Base-by-base conservation (phyloP, 1,140 invertebrate species). In the Hyles vespertilio region DNA sequence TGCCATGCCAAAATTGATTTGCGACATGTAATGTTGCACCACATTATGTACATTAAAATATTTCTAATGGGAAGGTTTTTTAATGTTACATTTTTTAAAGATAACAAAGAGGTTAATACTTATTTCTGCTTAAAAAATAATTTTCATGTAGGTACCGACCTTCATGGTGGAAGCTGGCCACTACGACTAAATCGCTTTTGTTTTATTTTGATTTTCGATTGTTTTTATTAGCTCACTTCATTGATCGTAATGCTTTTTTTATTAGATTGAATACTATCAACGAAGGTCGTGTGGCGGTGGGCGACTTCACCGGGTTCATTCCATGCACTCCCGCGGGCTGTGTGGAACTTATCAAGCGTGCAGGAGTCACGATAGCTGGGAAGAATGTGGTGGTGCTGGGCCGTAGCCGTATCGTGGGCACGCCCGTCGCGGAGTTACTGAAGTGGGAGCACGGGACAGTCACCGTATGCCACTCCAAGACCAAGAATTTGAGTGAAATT, bases 381-480 rank as follows among this genome's bases (percentile, higher is more conserved):
- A 94, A 95, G 43, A 91, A 92, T 54, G 98, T 97, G 8, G 98
- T 99, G 10, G 98, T 99, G 7, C 81, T 99, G 46, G 98, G 98
- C 3, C 91, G 98, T 64, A 99, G 98, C 84, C 98, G 99, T 90
- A 99, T 99, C 78, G 98, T 99, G 4, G 98, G 98, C 32, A 97
- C 97, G 0, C 98, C n/a, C 0, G 95, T 96, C 56, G 93, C 97
- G 0, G 97, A 99, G 89, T 89, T 99, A 8, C 91, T 99, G 5
- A 97, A 98, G 84, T 99, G 98, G 98, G 92, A 98, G 58, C 91
- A 99, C 90, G 98, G 98, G 0, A 99, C 98, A 3, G 98, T 99
- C 0, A 99, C 97, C 6, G 92, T 98, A 40, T 99, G 98, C 74
- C 98, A 99, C 89, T 99, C 98, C 0, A 96, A 93, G 89, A 99